Conservation (phyloP, 2,797 vertebrate species). For the Spinus pinus region DNA sequence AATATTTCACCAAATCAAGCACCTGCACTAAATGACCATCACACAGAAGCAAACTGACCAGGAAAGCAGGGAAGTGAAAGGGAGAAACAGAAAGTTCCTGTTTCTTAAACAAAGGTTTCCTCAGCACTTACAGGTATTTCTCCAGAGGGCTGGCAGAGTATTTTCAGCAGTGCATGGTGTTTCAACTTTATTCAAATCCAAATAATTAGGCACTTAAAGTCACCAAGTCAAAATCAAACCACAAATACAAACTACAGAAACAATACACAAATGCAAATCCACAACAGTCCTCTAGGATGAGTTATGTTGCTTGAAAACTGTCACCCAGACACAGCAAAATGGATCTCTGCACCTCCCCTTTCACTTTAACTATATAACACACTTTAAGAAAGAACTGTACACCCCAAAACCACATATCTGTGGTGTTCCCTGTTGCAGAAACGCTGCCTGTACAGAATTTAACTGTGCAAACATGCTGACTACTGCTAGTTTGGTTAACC, state of each 20-base stretch:
- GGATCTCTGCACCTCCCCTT: neutral
- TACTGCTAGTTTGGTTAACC: neutral
- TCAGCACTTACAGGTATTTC: conserved; percentile 53
- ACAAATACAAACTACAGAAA: neutral
- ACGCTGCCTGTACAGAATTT: neutral
- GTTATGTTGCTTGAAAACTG: neutral
- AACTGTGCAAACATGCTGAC: neutral
- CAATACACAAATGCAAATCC: neutral
- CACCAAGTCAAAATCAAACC: neutral
- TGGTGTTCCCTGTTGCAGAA: neutral
- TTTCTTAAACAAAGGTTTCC: neutral
- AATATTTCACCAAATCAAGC: neutral
- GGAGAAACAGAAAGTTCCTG: neutral
- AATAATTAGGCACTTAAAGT: neutral
- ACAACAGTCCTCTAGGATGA: neutral
- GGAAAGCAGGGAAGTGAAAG: neutral
- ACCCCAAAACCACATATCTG: neutral
- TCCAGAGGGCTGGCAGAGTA: conserved; percentile 31
- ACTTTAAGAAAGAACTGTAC: neutral
- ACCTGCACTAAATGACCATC: neutral
- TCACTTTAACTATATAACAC: neutral
- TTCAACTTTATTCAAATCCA: neutral
- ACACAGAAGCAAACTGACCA: neutral
- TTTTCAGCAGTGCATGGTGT: neutral
- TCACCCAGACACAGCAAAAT: neutral